Percentiles rank a stretch among this genome's conserved stretches.
Evolutionary conservation across 2,797 vertebrate genomes (phyloP).

Genomic region (Notolabrus celidotus): DNA sequence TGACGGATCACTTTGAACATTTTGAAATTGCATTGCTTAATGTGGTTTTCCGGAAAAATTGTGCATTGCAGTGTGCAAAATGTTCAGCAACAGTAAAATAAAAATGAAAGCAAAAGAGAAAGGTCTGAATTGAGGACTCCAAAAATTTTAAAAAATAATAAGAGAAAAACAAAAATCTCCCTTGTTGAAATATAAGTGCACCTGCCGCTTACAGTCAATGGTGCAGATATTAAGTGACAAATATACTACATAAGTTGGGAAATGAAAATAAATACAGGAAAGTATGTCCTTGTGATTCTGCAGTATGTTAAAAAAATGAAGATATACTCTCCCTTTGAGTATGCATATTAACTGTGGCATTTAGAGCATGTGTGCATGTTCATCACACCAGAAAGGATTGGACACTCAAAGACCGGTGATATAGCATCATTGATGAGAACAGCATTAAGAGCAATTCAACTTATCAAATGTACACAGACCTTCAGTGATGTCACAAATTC

Average conservation of each 20-base stretch:
- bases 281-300: neutral
- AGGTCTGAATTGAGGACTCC: neutral
- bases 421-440: constrained; percentile 77
- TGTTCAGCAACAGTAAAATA: constrained; percentile 14
- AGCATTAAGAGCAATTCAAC: constrained; percentile 64
- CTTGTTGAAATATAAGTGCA: neutral
- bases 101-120: constrained; percentile 5
- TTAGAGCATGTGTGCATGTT: constrained; percentile 66
- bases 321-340: neutral
- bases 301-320: neutral
- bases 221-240: constrained; percentile 3
- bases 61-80: constrained; percentile 10
- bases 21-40: constrained; percentile 8
- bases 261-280: neutral
- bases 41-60: constrained; percentile 1
- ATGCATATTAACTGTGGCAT: constrained; percentile 38
- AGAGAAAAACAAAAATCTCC: constrained; percentile 1
- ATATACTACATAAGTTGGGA: constrained; percentile 13
- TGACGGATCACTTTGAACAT: neutral
- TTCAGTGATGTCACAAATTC: constrained; percentile 62
- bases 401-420: constrained; percentile 76
- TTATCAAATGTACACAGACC: constrained; percentile 63
- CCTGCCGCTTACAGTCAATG: constrained; percentile 41
- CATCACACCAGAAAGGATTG: constrained; percentile 76
- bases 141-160: neutral